Evolutionary conservation across 1,140 invertebrate genomes (phyloP), one percentile per base, ranked within the genome.

Genomic region (Oryzaephilus surinamensis): DNA sequence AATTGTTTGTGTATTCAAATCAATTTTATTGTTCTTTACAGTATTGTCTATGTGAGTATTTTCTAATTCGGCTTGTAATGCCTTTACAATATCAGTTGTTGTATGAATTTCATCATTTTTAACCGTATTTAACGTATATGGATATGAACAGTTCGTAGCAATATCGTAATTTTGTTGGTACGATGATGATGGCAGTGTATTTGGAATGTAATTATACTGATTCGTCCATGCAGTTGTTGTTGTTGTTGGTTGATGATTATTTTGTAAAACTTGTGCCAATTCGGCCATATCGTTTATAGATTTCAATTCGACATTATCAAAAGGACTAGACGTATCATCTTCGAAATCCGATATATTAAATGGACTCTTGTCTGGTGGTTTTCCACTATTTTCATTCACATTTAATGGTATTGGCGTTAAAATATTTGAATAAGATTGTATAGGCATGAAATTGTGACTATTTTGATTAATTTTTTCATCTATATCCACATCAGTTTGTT

Each of bases 231-330:
- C 11, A 24, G 23, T 30, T 30, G 29, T 30, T 30, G 29, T 1
- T 10, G 19, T 16, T 19, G 35, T 31, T n/a, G 17, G 34, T 20
- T 27, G 19, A 28, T 13, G 23, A 36, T 24, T 24, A 24, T 17
- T 38, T 43, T 73, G 67, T 27, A 75, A 50, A 16, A 83, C 74
- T 61, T 84, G 77, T 4, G 84, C 84, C 28, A 92, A 64, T 59
- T 88, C 77, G 61, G 89, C 85, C 66, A 90, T 76, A 60, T 90
- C 86, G 64, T 92, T 90, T 26, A 92, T 84, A 21, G 84, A 87
- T 64, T 91, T 89, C 17, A 92, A 58, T 67, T 88, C 86, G 62
- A 90, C 77, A 66, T 87, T 86, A 67, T 92, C 87, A 65, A 91
- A 92, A 1, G 87, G 87, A 58, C 84, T 89, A 11, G 84, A 87